phyloP scores from a whole-genome alignment of 1,140 invertebrate species.

The Bombus huntii region DNA sequence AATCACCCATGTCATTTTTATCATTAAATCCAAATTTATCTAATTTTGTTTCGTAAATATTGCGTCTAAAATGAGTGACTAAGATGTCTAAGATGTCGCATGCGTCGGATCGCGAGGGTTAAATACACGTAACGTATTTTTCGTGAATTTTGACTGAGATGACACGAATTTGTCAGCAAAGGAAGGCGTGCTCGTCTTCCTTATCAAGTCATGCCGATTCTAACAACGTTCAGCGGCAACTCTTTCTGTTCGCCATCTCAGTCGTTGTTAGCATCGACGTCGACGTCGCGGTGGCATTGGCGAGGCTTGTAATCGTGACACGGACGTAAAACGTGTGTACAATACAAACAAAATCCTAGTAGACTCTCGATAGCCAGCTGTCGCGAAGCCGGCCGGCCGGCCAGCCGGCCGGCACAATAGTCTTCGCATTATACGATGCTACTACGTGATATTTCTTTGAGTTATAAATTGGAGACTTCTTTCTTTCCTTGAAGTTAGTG shows the following conservation, averaged over 20 bases:
- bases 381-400: conserved; percentile 66
- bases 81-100: not conserved
- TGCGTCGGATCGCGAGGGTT: not conserved
- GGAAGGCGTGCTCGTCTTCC: conserved; percentile 24
- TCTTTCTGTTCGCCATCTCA: conserved; percentile 35
- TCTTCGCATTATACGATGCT: conserved; percentile 1
- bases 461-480: not conserved
- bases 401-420: conserved; percentile 44
- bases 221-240: conserved; percentile 29
- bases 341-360: conserved; percentile 48
- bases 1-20: not conserved
- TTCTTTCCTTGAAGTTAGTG: not conserved
- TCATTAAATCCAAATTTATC: not conserved
- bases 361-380: conserved; percentile 54
- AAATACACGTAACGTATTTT: conserved; percentile 12
- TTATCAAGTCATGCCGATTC: conserved; percentile 33
- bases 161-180: conserved; percentile 32
- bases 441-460: conserved; percentile 18
- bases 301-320: conserved; percentile 27
- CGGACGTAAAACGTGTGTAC: conserved; percentile 38
- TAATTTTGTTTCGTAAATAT: not conserved
- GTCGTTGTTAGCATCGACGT: conserved; percentile 8
- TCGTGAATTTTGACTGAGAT: not conserved
- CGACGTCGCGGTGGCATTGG: conserved; percentile 33
- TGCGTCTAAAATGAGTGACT: not conserved